Evolutionary conservation across 2,113 vertebrate genomes (phyloP).

Genomic region (Cephalopterus ornatus): DNA sequence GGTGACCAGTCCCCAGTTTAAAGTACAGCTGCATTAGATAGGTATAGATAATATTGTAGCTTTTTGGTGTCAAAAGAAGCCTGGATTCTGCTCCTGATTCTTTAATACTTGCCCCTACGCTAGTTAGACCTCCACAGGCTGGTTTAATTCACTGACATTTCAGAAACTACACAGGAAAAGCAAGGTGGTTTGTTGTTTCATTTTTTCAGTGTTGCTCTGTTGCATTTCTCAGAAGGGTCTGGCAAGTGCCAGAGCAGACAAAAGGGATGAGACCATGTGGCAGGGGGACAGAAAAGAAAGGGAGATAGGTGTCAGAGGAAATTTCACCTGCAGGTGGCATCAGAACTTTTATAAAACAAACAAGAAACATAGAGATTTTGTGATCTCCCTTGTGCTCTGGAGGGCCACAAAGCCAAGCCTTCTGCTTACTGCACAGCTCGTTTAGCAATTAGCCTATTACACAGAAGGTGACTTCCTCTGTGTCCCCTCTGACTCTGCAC

Average conservation of each 20-base stretch:
- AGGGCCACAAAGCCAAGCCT: not conserved
- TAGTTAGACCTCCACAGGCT: not conserved
- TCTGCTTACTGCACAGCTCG: not conserved
- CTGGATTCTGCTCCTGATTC: not conserved
- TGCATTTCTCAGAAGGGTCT: not conserved
- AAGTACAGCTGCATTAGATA: not conserved
- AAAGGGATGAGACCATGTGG: rapidly evolving
- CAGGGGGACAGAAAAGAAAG: not conserved
- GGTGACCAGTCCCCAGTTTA: not conserved
- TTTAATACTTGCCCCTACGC: not conserved
- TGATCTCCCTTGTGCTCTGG: not conserved
- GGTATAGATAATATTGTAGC: not conserved
- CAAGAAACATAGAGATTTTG: not conserved
- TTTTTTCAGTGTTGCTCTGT: not conserved
- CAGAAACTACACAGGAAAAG: not conserved
- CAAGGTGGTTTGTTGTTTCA: rapidly evolving
- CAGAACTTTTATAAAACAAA: not conserved
- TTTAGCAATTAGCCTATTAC: not conserved
- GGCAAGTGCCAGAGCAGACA: not conserved
- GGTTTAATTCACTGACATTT: not conserved
- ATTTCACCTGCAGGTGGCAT: not conserved
- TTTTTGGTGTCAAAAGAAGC: not conserved
- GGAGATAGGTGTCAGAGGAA: not conserved
- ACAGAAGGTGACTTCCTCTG: not conserved
- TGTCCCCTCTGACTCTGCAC: not conserved